A percentile compares a stretch with the other conserved stretches of the same genome.
Evolutionary conservation across 2,797 vertebrate genomes (phyloP).

Genomic region (Malacoraja senta): DNA sequence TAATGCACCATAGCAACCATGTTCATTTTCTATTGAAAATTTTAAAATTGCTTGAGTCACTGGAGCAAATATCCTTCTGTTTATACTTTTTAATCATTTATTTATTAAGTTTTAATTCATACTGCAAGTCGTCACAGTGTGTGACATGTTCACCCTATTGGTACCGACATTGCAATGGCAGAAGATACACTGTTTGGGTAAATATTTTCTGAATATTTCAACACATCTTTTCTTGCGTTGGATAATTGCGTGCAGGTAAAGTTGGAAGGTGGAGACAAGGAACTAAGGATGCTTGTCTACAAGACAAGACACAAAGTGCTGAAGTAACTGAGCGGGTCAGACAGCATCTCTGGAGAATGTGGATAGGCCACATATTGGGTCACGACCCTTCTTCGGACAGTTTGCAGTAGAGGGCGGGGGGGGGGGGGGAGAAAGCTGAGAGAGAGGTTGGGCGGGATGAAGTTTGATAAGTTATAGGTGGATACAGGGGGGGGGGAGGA

Average conservation of each 20-base stretch:
- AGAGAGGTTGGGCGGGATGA: too few relatives aligned
- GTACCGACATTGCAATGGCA: not conserved
- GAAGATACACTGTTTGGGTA: not conserved
- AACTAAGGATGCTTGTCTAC: too few relatives aligned
- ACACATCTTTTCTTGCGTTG: not conserved
- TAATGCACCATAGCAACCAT: constrained; percentile 22
- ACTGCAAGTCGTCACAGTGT: not conserved
- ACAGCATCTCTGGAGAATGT: too few relatives aligned
- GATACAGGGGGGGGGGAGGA: too few relatives aligned
- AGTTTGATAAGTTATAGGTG: too few relatives aligned
- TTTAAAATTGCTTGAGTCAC: not conserved
- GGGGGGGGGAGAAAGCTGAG: too few relatives aligned
- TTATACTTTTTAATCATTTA: not conserved
- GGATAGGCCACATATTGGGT: too few relatives aligned
- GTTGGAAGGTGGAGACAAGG: not conserved
- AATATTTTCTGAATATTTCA: not conserved
- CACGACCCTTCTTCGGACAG: too few relatives aligned
- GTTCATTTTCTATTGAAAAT: constrained; percentile 25
- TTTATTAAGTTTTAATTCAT: constrained; percentile 18
- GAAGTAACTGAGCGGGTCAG: too few relatives aligned
- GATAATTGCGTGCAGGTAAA: not conserved
- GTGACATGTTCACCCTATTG: too few relatives aligned
- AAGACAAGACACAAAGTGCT: too few relatives aligned
- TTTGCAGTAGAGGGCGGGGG: too few relatives aligned
- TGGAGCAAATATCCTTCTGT: not conserved